A percentile compares a stretch with the other conserved stretches of the same genome.
Conservation (phyloP, 2,888 invertebrate genomes). For the Stomorhina lunata region DNA sequence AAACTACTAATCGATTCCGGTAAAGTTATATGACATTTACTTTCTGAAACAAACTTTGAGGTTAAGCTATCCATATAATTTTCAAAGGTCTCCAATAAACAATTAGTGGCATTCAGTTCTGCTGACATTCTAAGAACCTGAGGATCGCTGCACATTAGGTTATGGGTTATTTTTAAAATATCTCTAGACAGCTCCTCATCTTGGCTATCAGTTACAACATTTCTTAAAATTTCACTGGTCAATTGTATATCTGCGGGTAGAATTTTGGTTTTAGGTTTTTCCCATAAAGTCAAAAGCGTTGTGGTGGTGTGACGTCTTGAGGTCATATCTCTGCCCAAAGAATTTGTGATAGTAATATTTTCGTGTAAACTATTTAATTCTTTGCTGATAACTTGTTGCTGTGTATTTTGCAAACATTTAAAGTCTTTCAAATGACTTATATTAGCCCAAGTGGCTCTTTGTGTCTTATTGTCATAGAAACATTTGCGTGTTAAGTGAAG, state of each 20-base stretch:
- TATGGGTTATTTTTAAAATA: constrained; percentile 78
- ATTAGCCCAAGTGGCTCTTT: constrained; percentile 82
- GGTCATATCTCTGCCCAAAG: background rate
- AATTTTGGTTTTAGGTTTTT: constrained; percentile 71
- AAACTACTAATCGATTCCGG: background rate
- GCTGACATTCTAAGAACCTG: constrained; percentile 74
- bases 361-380: constrained; percentile 69
- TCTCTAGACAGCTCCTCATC: constrained; percentile 66
- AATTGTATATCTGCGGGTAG: constrained; percentile 83
- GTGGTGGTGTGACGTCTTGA: constrained; percentile 41
- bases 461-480: constrained; percentile 81
- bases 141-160: constrained; percentile 81
- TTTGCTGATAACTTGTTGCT: constrained; percentile 68
- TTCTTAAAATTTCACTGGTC: constrained; percentile 76
- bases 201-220: constrained; percentile 65
- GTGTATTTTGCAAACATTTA: constrained; percentile 70
- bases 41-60: constrained; percentile 57
- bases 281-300: constrained; percentile 57
- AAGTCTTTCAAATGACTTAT: constrained; percentile 69
- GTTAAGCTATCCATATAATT: constrained; percentile 81
- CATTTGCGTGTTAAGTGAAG: constrained; percentile 83
- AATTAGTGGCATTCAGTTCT: constrained; percentile 84
- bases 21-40: background rate
- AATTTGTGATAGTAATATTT: constrained; percentile 45
- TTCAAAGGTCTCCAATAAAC: constrained; percentile 83